These are phyloP conservation scores for Semicossyphus pulcher DNA, from an alignment of 2,113 vertebrate species.

Conservation along the genomic window DNA sequence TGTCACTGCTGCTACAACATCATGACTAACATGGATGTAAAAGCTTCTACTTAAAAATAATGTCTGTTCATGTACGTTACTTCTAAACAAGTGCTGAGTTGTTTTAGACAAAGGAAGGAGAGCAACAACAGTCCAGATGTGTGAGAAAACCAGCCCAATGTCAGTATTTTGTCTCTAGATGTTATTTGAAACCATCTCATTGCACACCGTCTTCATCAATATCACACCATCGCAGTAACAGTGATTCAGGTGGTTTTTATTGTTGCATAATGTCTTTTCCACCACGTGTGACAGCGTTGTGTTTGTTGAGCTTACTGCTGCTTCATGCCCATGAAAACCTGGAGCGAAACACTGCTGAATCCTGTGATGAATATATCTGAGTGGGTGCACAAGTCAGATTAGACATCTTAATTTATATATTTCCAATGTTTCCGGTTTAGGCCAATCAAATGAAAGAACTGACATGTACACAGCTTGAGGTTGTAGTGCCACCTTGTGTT, in stretches of 20 bases:
- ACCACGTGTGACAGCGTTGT: slow-evolving; percentile 24
- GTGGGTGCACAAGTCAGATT: slow-evolving; percentile 19
- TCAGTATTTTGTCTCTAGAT: too few species aligned
- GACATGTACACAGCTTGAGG: slow-evolving; percentile 7
- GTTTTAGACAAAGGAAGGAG: not conserved
- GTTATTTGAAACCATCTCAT: too few species aligned
- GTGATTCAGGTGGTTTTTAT: slow-evolving; percentile 15
- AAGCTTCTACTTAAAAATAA: not conserved
- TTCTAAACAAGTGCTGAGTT: not conserved
- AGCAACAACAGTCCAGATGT: not conserved
- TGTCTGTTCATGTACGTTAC: not conserved
- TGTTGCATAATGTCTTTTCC: slow-evolving; percentile 8
- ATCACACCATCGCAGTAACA: slow-evolving; percentile 10
- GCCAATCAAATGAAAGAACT: slow-evolving; percentile 5
- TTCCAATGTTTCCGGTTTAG: not conserved
- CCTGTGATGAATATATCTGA: slow-evolving; percentile 12
- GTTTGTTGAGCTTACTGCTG: slow-evolving; percentile 22
- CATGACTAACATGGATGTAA: not conserved
- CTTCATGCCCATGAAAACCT: slow-evolving; percentile 25
- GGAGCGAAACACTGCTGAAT: slow-evolving; percentile 22
- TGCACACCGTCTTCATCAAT: slow-evolving; percentile 8
- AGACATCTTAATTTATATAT: not conserved
- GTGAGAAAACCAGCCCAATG: too few species aligned
- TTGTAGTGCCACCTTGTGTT: slow-evolving; percentile 76
- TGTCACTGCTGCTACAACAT: slow-evolving; percentile 13